These are phyloP conservation scores for Zoroaster sp. DNA, from an alignment of 53 echinoderm and acorn worm species.

Conservation along the genomic window DNA sequence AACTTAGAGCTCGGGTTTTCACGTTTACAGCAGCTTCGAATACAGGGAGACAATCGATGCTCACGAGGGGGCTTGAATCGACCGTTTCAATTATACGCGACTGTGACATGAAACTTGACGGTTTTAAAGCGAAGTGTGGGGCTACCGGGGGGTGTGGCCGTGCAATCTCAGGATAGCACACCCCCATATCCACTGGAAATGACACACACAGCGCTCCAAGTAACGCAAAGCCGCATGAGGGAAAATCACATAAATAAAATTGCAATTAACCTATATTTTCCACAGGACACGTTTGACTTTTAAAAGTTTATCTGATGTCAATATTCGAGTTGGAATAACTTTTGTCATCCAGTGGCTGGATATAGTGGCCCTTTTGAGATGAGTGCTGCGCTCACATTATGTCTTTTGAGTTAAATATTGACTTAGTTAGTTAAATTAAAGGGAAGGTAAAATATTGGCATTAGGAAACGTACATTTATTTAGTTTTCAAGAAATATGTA, in stretches of 20 bases:
- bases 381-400: too few species aligned
- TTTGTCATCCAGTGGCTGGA: background rate
- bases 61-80: background rate
- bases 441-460: too few species aligned
- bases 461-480: too few species aligned
- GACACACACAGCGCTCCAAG: background rate
- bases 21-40: background rate
- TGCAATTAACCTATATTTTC: conserved; percentile 1
- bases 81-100: background rate
- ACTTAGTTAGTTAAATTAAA: too few species aligned
- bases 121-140: background rate
- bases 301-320: background rate
- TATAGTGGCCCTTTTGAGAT: too few species aligned
- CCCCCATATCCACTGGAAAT: background rate
- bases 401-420: too few species aligned
- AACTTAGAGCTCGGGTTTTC: background rate
- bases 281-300: background rate
- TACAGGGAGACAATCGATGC: background rate
- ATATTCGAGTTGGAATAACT: background rate
- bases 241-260: background rate
- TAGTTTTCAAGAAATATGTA: too few species aligned
- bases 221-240: background rate
- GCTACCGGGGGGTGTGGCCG: background rate
- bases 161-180: background rate
- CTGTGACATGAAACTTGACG: background rate